Base-by-base conservation (phyloP, 2,113 vertebrate species). In the Tetraodon nigroviridis region DNA sequence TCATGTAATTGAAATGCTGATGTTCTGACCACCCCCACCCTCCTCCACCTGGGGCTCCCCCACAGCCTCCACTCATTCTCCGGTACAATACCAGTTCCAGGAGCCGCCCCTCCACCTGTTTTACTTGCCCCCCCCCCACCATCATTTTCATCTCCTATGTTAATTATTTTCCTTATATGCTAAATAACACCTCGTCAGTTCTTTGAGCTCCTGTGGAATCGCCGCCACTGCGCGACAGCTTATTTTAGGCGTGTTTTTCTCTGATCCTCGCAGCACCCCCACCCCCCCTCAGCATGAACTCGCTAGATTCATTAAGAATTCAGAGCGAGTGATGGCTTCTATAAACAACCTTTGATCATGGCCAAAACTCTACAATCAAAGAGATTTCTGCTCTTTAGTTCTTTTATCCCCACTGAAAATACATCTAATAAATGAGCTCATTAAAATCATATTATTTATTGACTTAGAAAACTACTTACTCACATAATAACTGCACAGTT, bases 1-100 rank as follows among this genome's bases (percentile, higher is more conserved):
- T 75, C 66, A 83, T 86, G 81, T 88, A 88, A 91, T 89, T 91
- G 88, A 90, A 90, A 89, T 89, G 75, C 76, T 79, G 76, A 80
- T 84, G 84, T 84, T 73, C 64, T 70, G 58, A 65, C 81, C 80
- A 70, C 58, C 70, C 65, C 40, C 78, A 61, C 52, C 64, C 48
- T 58, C 27, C 29, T 17, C 63, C 65, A 52, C 61, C 18, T 3
- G n/a, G n/a, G n/a, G n/a, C 66, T 19, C 45, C 41, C 55, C 61
- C 19, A 3, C 66, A 18, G 45, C 45, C 55, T 65, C n/a, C 49
- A 73, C 61, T 79, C 29, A 59, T 59, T 10, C 29, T 52, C 52
- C 46, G 64, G 16, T 70, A 57, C 48, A 46, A 57, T 67, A 49
- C 57, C 61, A 53, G 61, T 12, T 18, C 51, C 27, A 16, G 5